Base-by-base conservation (phyloP, 2,113 vertebrate species). In the Regulus satrapa region DNA sequence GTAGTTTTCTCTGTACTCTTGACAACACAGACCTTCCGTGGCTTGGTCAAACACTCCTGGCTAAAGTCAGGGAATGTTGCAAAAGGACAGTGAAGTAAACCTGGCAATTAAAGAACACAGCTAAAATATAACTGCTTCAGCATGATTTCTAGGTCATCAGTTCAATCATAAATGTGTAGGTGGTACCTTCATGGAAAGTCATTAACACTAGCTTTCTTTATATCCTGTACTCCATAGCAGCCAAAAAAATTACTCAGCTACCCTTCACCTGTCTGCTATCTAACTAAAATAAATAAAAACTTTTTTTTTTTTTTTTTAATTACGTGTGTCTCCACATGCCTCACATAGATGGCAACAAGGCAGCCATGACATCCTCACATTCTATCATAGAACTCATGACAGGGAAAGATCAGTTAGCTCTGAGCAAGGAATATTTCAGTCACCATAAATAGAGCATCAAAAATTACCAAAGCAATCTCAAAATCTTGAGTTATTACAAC, bases 1-100 rank as follows among this genome's bases (percentile, higher is more conserved):
- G 98, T 21, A 11, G 7, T 96, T 86, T 98, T 98, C 77, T 98
- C 98, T 52, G 95, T 95, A 45, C 94, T 97, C 21, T 95, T 92
- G 49, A 96, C 58, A 67, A 98, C 77, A 45, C 87, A 59, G 76
- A 94, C 13, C 97, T 88, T 98, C 97, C 68, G 98, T 29, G 20
- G 97, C 98, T 86, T 98, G 98, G 72, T 98, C 97, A 96, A 99
- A 97, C 49, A 96, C 97, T 72, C 98, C 98, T 40, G 98, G 98
- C 98, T 99, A 63, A 73, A 58, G 67, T 29, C 64, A 48, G 59
- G 23, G 14, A 64, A 68, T 0, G 1, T 7, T 45, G n/a, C 41
- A 72, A 49, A 85, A 88, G 7, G 62, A 67, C 0, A 55, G 24
- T 49, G 40, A 83, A 74, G 34, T 52, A 66, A 82, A 68, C 20